A percentile compares a stretch with the other conserved stretches of the same genome.
These are phyloP conservation scores for Trissoscelio sp. DNA, from an alignment of 2,888 invertebrate species.

Conservation along the genomic window DNA sequence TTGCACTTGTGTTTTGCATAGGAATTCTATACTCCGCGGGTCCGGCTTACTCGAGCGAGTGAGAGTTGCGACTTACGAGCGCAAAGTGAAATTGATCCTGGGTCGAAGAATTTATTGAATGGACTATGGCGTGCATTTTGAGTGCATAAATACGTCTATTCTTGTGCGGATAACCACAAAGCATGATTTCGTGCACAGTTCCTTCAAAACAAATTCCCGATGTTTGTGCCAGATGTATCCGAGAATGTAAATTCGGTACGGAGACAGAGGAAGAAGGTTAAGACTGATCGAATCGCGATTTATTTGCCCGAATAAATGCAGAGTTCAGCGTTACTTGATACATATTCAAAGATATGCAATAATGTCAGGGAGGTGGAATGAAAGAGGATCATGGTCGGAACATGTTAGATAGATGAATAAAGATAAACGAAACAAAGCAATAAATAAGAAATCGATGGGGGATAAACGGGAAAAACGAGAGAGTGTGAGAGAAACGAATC, in stretches of 20 bases:
- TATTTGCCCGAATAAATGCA: too few species aligned
- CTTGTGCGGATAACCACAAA: conserved; percentile 21
- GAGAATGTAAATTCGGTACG: background rate
- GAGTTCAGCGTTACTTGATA: too few species aligned
- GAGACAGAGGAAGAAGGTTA: too few species aligned
- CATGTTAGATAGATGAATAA: too few species aligned
- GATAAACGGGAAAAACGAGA: too few species aligned
- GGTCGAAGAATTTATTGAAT: conserved; percentile 25
- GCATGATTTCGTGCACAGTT: conserved; percentile 19
- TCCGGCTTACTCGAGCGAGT: background rate
- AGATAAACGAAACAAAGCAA: too few species aligned
- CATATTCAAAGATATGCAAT: too few species aligned
- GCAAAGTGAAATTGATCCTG: conserved; percentile 33
- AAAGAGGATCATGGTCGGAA: too few species aligned
- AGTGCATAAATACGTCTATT: conserved; percentile 27
- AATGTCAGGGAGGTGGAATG: too few species aligned
- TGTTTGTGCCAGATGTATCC: conserved; percentile 6
- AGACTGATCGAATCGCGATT: too few species aligned
- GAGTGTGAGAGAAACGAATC: too few species aligned
- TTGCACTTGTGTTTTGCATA: conserved; percentile 41
- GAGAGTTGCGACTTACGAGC: conserved; percentile 18
- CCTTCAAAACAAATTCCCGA: conserved; percentile 14
- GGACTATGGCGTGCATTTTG: conserved; percentile 20
- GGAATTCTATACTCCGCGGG: conserved; percentile 36
- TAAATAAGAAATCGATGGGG: too few species aligned